Evolutionary conservation across 2,113 vertebrate genomes (phyloP).

Genomic region (Anoura caudifer): DNA sequence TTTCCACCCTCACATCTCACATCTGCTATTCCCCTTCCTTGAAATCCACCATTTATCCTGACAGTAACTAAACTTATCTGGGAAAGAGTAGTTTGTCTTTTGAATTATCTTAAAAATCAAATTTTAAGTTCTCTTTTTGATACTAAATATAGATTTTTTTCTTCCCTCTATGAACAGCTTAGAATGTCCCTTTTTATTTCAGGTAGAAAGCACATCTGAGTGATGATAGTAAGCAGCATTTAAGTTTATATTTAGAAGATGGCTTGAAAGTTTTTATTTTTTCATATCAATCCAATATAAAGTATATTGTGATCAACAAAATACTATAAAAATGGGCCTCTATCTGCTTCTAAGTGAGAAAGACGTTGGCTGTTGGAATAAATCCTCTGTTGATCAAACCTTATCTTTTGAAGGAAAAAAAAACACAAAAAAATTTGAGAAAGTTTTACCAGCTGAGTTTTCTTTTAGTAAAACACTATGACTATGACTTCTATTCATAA

Average conservation of each 20-base stretch:
- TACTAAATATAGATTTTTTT: not conserved
- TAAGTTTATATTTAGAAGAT: not conserved
- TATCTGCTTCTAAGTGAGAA: slow-evolving; percentile 58
- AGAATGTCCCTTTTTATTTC: not conserved
- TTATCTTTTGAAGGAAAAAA: slow-evolving; percentile 27
- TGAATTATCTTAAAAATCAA: slow-evolving; percentile 47
- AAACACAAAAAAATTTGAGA: slow-evolving; percentile 37
- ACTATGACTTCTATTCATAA: slow-evolving; percentile 42
- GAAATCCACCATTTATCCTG: slow-evolving; percentile 53
- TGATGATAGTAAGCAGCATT: not conserved
- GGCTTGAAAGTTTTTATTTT: slow-evolving; percentile 41
- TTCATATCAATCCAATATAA: slow-evolving; percentile 64
- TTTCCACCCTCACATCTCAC: slow-evolving; percentile 25
- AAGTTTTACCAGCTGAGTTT: slow-evolving; percentile 61
- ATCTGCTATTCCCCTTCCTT: slow-evolving; percentile 32
- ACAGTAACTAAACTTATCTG: slow-evolving; percentile 53
- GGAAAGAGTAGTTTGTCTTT: not conserved
- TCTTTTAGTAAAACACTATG: slow-evolving; percentile 49
- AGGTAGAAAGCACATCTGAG: not conserved
- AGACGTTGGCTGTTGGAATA: slow-evolving; percentile 58
- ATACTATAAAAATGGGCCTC: slow-evolving; percentile 65
- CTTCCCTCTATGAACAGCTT: not conserved
- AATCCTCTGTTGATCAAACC: slow-evolving; percentile 58
- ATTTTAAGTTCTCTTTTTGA: slow-evolving; percentile 29
- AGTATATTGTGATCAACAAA: slow-evolving; percentile 66